Evolutionary conservation across 1,140 invertebrate species (phyloP), one percentile per base, ranked within the genome.

Genomic region (fruit fly (Drosophila melanogaster)): DNA sequence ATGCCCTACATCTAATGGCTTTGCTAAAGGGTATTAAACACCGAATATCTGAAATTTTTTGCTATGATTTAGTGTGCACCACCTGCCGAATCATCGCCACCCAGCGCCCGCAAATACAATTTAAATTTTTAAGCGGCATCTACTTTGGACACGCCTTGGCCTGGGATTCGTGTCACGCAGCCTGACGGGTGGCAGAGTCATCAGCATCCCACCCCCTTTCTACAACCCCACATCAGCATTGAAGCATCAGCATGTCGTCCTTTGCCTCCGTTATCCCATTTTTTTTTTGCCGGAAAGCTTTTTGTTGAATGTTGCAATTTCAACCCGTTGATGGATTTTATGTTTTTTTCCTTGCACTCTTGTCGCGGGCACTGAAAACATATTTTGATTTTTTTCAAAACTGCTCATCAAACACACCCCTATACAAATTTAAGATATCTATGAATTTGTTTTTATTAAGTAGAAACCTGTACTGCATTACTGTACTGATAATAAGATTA

Each of bases 61-160:
- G 30, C 81, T 73, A 80, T 85, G 81, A 85, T 85, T 85, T 85
- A 85, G 81, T 86, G 71, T 57, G 72, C 76, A 73, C 72, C 84
- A 87, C 85, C 84, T 84, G 79, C 60, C 62, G 57, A 81, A 55
- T 74, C 60, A 66, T 56, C 17, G 70, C 49, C 46, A 41, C 44
- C 56, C 40, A 46, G 49, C 76, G 64, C 77, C 60, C 77, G 77
- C 84, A 89, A 89, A 89, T 89, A 90, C 84, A 89, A 89, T 89
- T 89, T 89, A 89, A 89, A 89, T 89, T 90, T 89, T 89, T 89
- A 89, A 89, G 84, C 85, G 84, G 81, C 72, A 79, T 79, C 83
- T 86, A 86, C 83, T 86, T 86, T 86, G 83, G 64, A 26, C 58
- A 49, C 35, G 56, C 71, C 75, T 76, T 74, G 44, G 74, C 35